Evolutionary conservation across 1,140 invertebrate species (phyloP).

Genomic region (Sycophila sp.): DNA sequence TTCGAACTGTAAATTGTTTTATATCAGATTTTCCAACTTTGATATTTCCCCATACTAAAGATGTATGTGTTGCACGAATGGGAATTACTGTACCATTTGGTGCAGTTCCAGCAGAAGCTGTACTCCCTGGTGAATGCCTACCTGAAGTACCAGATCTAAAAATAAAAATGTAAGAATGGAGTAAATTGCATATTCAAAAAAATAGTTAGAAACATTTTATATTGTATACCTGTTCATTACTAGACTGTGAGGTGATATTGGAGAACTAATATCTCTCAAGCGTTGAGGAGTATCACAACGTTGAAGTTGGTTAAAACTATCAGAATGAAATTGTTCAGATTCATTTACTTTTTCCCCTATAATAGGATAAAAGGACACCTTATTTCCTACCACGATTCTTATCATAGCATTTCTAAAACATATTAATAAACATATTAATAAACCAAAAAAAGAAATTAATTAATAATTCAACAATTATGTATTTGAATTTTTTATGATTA

Average conservation of each 20-base stretch:
- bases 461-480: no score
- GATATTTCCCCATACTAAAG: slow-evolving; percentile 67
- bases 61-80: slow-evolving; percentile 63
- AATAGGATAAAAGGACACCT: slow-evolving; percentile 47
- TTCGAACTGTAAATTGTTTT: slow-evolving; percentile 66
- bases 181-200: no score
- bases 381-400: slow-evolving; percentile 47
- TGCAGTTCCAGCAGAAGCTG: slow-evolving; percentile 51
- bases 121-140: slow-evolving; percentile 59
- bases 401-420: slow-evolving; percentile 47
- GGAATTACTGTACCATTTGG: slow-evolving; percentile 58
- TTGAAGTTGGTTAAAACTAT: slow-evolving; percentile 35
- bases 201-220: no score
- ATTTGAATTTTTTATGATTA: slow-evolving; percentile 10
- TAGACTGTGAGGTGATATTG: slow-evolving; percentile 58
- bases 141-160: slow-evolving; percentile 51
- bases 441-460: no score
- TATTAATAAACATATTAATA: slow-evolving; percentile 9
- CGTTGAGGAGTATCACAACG: slow-evolving; percentile 57
- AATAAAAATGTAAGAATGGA: not conserved
- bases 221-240: slow-evolving; percentile 50
- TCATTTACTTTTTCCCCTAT: slow-evolving; percentile 43
- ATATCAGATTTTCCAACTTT: slow-evolving; percentile 62
- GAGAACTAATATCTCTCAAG: slow-evolving; percentile 43
- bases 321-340: slow-evolving; percentile 41